These are phyloP conservation scores for Prolemur simus DNA, from an alignment of 2,113 vertebrate genomes.

Conservation along the genomic window DNA sequence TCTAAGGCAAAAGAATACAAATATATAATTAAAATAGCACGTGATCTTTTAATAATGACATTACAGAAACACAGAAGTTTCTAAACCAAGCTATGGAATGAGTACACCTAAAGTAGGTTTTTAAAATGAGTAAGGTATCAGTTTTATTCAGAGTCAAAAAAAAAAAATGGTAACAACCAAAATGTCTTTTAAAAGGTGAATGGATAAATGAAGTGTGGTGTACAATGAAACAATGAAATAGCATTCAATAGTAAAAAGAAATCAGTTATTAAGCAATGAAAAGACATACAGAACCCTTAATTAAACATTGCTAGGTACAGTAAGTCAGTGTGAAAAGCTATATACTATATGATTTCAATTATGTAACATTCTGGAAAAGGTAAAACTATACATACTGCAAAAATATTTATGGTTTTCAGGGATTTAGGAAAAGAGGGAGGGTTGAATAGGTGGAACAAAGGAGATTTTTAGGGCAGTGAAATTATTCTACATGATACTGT, in stretches of 20 bases:
- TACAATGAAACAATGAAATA: background rate
- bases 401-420: background rate
- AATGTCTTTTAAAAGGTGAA: background rate
- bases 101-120: background rate
- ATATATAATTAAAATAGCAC: background rate
- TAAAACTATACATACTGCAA: background rate
- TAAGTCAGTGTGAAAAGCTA: background rate
- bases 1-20: background rate
- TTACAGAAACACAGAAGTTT: background rate
- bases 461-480: background rate
- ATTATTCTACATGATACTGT: background rate
- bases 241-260: background rate
- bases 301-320: background rate
- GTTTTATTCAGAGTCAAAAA: background rate
- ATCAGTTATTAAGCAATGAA: background rate
- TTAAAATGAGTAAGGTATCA: background rate
- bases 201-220: background rate
- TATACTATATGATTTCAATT: background rate
- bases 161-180: background rate
- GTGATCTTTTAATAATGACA: background rate
- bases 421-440: background rate
- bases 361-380: background rate
- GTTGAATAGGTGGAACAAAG: background rate
- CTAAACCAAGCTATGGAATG: background rate
- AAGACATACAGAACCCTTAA: background rate